Evolutionary conservation across 2,888 invertebrate genomes (phyloP), one percentile per base, ranked within the genome.

Genomic region (Apamea crenata): DNA sequence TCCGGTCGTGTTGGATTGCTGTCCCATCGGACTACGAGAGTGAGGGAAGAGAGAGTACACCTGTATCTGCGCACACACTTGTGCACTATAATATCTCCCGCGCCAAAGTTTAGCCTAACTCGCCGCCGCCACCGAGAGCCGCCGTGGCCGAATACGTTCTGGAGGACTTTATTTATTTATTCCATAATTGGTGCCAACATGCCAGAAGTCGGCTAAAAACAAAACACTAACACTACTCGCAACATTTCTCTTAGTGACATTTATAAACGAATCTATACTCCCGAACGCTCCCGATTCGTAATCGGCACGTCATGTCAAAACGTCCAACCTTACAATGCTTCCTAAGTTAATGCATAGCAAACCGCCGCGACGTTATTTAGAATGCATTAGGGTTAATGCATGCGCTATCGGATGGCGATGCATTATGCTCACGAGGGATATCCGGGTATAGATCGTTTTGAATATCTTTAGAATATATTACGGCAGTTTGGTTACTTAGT

Each of bases 311-410:
- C 40, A 73, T 73, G 87, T 86, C 78, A 78, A 82, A 85, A 78
- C 25, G 74, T 78, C 68, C 8, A 72, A 66, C 56, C 40, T 7
- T 50, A 66, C 40, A 82, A 63, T 66, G 50, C 68, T 86, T 77
- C 63, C 78, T 50, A 82, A 73, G n/a, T 61, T n/a, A 78, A 80
- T 78, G 80, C 65, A 84, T 53, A 74, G 65, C 83, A 84, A 77
- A 78, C 67, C 77, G 74, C 50, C 67, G 74, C 65, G 80, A 83
- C 69, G 84, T 72, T 82, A 87, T 88, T 84, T 77, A 74, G 84
- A 87, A 89, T 82, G 85, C 88, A 88, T 88, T 88, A 89, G 63
- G 82, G 88, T 53, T 89, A 88, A 88, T 88, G 88, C 75, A 89
- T 78, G 65, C 68, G 63, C 75, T 85, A 89, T 89, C 87, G 82